Evolutionary conservation across 2,888 invertebrate genomes (phyloP), one percentile per base, ranked within the genome.

Genomic region (Heliconius erato): DNA sequence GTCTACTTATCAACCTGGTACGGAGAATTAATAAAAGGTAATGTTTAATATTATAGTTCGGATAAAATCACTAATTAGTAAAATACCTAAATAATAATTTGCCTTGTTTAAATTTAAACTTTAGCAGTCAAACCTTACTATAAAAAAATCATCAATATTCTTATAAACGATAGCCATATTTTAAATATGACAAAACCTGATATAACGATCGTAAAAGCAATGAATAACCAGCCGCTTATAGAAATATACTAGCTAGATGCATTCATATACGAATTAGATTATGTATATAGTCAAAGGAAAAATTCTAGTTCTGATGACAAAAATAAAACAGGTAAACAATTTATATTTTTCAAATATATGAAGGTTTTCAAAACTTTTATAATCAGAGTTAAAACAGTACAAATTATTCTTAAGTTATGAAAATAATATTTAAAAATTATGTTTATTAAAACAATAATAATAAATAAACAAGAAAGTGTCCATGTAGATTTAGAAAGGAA

Each of bases 131-230:
- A 54, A 19, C 23, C 54, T 23, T 23, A 54, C 23, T 23, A 54
- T 65, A 79, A 80, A 81, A 80, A 78, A 78, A 28, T 32, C 63
- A 80, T 76, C 49, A 76, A 35, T 40, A 19, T 68, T 69, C 14
- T 5, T 76, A 72, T 80, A 40, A 59, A 69, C 9, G 44, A 26
- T 63, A 40, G 28, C 28, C 2, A 59, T 77, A 63, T 59, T 80
- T 80, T 19, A 65, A 28, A 74, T 54, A 26, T 9, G 74, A 54
- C 19, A 49, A 80, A 67, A 35, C 68, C 35, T 76, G 35, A 40
- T 40, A 40, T 40, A 40, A 76, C 63, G 26, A 68, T 54, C 26
- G 59, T 80, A 54, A 67, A 80, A 40, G 71, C 14, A 59, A 19
- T 72, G 28, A 79, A 79, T 63, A 74, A 74, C 26, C n/a, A n/a